Percentiles rank a stretch among this genome's conserved stretches.
phyloP scores from a whole-genome alignment of 2,888 invertebrate species.

The Brachyopa scutellaris region DNA sequence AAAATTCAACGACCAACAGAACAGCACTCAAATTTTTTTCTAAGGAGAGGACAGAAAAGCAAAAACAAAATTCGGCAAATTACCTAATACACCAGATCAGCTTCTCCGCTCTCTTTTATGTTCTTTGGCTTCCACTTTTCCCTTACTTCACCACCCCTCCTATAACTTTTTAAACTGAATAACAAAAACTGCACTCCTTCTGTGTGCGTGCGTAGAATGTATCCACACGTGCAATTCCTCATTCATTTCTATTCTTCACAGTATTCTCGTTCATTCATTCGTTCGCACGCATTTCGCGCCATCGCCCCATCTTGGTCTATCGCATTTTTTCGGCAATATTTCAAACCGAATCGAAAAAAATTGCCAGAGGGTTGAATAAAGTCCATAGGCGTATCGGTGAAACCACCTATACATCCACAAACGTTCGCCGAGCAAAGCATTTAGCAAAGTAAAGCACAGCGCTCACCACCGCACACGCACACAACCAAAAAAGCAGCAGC shows the following conservation, averaged over 20 bases:
- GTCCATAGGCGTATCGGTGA: conserved; percentile 43
- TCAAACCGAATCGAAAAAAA: conserved; percentile 27
- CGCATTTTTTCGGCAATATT: conserved; percentile 74
- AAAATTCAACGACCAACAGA: conserved; percentile 4
- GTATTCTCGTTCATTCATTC: conserved; percentile 72
- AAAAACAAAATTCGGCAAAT: conserved; percentile 68
- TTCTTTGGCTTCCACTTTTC: conserved; percentile 24
- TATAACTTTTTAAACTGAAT: not conserved
- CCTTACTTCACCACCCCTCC: conserved; percentile 11
- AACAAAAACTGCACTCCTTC: conserved; percentile 70
- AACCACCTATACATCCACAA: conserved; percentile 37
- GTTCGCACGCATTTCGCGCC: conserved; percentile 76
- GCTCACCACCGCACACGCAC: conserved; percentile 18
- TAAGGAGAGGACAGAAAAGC: conserved; percentile 57
- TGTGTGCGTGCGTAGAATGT: conserved; percentile 71
- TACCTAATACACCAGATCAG: conserved; percentile 59
- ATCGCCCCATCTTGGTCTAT: conserved; percentile 76
- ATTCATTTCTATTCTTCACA: conserved; percentile 64
- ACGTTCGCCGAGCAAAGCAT: conserved; percentile 10
- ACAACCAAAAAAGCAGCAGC: conserved; percentile 47
- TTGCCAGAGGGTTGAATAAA: conserved; percentile 61
- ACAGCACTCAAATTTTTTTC: conserved; percentile 34
- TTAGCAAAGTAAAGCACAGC: conserved; percentile 40
- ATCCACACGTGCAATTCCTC: conserved; percentile 66
- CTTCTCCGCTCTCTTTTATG: conserved; percentile 5